These are phyloP conservation scores for Carollia perspicillata DNA, from an alignment of 2,113 vertebrate genomes.

Conservation along the genomic window DNA sequence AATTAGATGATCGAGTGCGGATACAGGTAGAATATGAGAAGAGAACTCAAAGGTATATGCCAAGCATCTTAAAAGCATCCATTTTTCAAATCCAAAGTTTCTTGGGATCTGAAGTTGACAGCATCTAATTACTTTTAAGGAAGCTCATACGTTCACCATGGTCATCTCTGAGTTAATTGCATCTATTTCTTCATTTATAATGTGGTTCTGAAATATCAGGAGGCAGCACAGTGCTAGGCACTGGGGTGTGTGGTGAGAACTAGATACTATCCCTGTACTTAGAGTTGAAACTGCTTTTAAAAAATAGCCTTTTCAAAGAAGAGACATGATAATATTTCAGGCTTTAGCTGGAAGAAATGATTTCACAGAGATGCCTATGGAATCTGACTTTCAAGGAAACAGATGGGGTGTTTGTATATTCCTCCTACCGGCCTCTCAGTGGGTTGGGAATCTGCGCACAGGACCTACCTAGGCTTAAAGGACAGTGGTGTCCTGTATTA, in stretches of 20 bases:
- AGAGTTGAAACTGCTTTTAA: neutral
- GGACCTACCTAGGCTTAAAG: neutral
- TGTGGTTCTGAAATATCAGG: neutral
- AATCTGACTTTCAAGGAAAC: neutral
- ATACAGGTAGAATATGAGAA: neutral
- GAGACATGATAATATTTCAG: neutral
- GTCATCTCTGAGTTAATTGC: neutral
- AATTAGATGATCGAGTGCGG: neutral
- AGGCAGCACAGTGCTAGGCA: neutral
- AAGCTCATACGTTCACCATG: neutral
- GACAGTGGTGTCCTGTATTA: neutral
- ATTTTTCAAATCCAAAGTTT: neutral
- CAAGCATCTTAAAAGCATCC: neutral
- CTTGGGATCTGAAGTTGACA: neutral
- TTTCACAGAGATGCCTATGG: neutral
- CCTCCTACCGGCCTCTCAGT: neutral
- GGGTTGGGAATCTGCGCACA: neutral
- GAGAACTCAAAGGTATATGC: neutral
- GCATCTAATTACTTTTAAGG: neutral
- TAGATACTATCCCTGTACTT: neutral
- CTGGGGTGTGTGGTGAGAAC: neutral
- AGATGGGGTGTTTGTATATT: neutral
- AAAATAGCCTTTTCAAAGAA: neutral
- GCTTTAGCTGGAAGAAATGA: neutral
- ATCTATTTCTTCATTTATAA: neutral